Conservation (phyloP, 2,113 vertebrate species). For the Pteropus alecto region DNA sequence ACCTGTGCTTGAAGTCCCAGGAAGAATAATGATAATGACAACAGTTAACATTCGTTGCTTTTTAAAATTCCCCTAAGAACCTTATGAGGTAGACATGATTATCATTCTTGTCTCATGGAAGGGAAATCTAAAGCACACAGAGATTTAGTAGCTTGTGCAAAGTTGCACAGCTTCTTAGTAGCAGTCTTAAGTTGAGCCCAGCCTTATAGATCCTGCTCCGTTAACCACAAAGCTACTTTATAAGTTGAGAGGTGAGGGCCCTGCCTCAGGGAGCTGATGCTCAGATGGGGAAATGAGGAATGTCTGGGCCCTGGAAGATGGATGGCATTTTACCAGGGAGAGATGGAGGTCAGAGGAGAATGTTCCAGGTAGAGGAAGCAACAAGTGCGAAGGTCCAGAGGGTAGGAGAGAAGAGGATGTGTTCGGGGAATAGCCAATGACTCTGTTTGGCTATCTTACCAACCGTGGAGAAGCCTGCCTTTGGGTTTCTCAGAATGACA, state of each 20-base stretch:
- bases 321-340: not conserved
- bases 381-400: not conserved
- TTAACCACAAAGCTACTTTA: not conserved
- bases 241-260: not conserved
- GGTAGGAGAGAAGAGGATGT: not conserved
- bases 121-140: not conserved
- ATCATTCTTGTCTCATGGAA: not conserved
- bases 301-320: not conserved
- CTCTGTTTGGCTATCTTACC: not conserved
- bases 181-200: not conserved
- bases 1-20: not conserved
- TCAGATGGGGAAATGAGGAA: not conserved
- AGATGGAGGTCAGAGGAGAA: not conserved
- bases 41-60: not conserved
- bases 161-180: not conserved
- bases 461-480: not conserved
- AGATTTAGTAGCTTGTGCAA: not conserved
- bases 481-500: not conserved
- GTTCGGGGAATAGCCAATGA: fast-evolving
- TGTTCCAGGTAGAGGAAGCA: too few species aligned
- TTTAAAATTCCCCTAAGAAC: not conserved
- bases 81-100: not conserved
- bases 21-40: not conserved
- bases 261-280: not conserved
- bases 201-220: not conserved